Evolutionary conservation across 2,113 vertebrate genomes (phyloP).

Genomic region (Aptenodytes forsteri): DNA sequence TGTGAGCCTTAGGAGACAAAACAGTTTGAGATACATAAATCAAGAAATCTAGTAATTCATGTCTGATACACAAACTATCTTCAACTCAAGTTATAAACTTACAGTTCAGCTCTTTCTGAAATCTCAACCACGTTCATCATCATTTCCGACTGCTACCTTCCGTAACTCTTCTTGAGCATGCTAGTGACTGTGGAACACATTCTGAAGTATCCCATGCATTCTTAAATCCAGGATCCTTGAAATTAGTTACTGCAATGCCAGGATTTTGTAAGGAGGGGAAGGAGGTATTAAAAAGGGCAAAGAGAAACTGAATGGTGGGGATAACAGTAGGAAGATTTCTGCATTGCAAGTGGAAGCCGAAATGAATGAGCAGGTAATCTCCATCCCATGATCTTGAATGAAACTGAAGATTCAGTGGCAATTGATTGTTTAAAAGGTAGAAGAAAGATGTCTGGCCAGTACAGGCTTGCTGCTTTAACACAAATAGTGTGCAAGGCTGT

Average conservation of each 20-base stretch:
- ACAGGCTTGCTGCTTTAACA: neutral
- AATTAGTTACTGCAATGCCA: neutral
- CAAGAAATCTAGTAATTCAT: neutral
- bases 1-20: neutral
- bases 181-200: neutral
- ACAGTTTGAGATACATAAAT: neutral
- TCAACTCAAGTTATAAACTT: neutral
- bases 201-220: neutral
- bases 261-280: neutral
- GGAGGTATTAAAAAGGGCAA: neutral
- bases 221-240: neutral
- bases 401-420: neutral
- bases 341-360: neutral
- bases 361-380: neutral
- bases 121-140: neutral
- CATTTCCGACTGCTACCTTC: neutral
- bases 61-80: accelerated
- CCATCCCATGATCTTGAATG: neutral
- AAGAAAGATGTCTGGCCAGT: neutral
- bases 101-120: neutral
- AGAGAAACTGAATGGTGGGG: neutral
- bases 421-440: neutral
- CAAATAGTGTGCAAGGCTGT: neutral
- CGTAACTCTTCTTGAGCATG: neutral
- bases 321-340: neutral